phyloP scores from a whole-genome alignment of 2,888 invertebrate genomes.

The Hoplodrina ambigua region DNA sequence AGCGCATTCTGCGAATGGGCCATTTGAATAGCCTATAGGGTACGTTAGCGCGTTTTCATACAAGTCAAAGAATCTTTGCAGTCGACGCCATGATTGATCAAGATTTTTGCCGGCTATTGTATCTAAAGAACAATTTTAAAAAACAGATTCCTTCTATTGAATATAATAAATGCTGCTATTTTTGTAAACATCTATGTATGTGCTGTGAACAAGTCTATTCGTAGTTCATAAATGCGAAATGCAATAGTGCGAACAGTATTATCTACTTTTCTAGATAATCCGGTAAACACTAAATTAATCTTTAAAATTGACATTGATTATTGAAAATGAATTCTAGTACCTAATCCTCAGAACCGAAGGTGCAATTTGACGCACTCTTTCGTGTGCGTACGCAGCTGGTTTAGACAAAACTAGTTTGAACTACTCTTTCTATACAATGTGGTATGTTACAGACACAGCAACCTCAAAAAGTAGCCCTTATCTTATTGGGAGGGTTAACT shows the following conservation, averaged over 20 bases:
- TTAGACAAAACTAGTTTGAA: neutral
- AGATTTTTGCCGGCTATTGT: neutral
- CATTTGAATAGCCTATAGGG: too few species aligned
- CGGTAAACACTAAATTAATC: slow-evolving; percentile 6
- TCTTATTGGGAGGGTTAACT: neutral
- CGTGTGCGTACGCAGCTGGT: neutral
- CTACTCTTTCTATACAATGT: neutral
- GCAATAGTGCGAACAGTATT: slow-evolving; percentile 30
- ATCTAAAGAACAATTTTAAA: slow-evolving; percentile 19
- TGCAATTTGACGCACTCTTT: neutral
- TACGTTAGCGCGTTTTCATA: too few species aligned
- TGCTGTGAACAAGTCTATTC: slow-evolving; percentile 49
- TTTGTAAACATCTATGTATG: slow-evolving; percentile 36
- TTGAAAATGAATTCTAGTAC: neutral
- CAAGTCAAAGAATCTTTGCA: too few species aligned
- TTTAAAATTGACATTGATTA: slow-evolving; percentile 6
- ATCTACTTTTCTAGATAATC: slow-evolving; percentile 41
- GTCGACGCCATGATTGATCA: neutral
- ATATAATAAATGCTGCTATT: slow-evolving; percentile 33
- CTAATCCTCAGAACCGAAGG: neutral
- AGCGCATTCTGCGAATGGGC: too few species aligned
- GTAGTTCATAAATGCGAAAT: slow-evolving; percentile 42
- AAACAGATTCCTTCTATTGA: slow-evolving; percentile 2
- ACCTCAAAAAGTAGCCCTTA: neutral
- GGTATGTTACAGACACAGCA: neutral